phyloP scores from a whole-genome alignment of 1,140 invertebrate species.

The Lethocerus indicus region DNA sequence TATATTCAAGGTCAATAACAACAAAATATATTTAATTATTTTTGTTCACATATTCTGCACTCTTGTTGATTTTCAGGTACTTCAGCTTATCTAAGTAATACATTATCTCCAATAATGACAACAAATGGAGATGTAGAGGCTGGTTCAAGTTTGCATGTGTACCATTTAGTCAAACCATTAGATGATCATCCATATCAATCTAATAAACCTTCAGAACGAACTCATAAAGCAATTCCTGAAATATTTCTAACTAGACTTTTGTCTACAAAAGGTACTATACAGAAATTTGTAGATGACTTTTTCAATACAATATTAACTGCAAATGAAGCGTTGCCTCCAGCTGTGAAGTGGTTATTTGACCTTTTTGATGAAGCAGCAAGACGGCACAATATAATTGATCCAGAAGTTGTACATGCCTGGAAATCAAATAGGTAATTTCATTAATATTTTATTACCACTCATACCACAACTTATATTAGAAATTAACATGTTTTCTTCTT shows the following conservation, averaged over 20 bases:
- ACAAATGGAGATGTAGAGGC: conserved; percentile 57
- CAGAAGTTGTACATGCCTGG: conserved; percentile 88
- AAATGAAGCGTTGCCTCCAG: conserved; percentile 75
- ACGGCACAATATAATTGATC: conserved; percentile 64
- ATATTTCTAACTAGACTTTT: conserved; percentile 84
- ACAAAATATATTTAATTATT: no score
- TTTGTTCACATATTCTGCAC: no score
- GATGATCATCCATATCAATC: conserved; percentile 39
- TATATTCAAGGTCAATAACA: no score
- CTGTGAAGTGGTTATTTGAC: conserved; percentile 92
- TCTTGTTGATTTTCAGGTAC: conserved; percentile 26
- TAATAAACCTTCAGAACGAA: conserved; percentile 47
- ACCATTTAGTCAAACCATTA: conserved; percentile 70
- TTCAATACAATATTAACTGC: conserved; percentile 75
- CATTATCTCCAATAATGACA: conserved; percentile 55
- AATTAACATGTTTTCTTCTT: no score
- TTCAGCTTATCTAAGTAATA: conserved; percentile 55
- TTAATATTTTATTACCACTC: conserved; percentile 1
- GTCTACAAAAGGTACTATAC: conserved; percentile 88
- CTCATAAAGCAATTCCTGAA: conserved; percentile 86
- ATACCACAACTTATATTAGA: no score
- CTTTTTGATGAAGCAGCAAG: conserved; percentile 79
- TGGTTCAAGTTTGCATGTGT: conserved; percentile 49
- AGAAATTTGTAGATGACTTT: conserved; percentile 94
- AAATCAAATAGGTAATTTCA: conserved; percentile 61